A percentile compares a stretch with the other conserved stretches of the same genome.
Evolutionary conservation across 2,113 vertebrate species (phyloP).

Genomic region (Ancistrus triradiatus): DNA sequence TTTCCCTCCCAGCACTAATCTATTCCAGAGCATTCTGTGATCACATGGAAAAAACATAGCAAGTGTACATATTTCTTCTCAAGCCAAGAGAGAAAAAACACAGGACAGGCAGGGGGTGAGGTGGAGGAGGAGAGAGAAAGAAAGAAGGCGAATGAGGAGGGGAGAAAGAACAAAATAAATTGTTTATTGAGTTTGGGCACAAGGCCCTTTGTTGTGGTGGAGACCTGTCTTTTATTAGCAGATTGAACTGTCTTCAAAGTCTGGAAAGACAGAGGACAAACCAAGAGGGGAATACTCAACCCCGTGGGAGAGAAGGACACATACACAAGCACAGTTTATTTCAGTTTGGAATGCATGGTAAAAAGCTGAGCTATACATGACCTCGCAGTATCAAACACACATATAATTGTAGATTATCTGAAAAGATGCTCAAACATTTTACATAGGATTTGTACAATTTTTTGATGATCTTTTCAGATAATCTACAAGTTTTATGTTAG

Average conservation of each 20-base stretch:
- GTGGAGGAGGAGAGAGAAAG: slow-evolving; percentile 2
- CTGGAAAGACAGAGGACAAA: slow-evolving; percentile 76
- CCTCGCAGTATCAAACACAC: too few species aligned
- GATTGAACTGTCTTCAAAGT: slow-evolving; percentile 76
- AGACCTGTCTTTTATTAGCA: slow-evolving; percentile 81
- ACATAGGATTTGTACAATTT: too few species aligned
- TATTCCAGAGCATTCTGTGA: slow-evolving; percentile 75
- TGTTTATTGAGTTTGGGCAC: slow-evolving; percentile 76
- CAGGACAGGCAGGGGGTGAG: slow-evolving; percentile 16
- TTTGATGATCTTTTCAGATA: too few species aligned
- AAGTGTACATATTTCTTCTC: slow-evolving; percentile 76
- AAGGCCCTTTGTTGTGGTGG: slow-evolving; percentile 76
- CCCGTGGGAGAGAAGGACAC: slow-evolving; percentile 42
- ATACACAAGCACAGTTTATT: slow-evolving; percentile 22
- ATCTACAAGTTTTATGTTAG: too few species aligned
- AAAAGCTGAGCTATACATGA: slow-evolving; percentile 1
- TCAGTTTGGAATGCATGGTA: slow-evolving; percentile 1
- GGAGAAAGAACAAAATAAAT: slow-evolving; percentile 56
- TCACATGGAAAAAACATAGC: slow-evolving; percentile 75
- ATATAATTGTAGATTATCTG: too few species aligned
- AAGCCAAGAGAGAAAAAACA: slow-evolving; percentile 67
- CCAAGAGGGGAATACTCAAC: slow-evolving; percentile 71
- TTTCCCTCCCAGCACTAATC: slow-evolving; percentile 62
- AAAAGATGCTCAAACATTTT: too few species aligned
- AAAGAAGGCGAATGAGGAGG: slow-evolving; percentile 27